These are phyloP conservation scores for Lophotriccus pileatus DNA, from an alignment of 2,797 vertebrate genomes.

Conservation along the genomic window DNA sequence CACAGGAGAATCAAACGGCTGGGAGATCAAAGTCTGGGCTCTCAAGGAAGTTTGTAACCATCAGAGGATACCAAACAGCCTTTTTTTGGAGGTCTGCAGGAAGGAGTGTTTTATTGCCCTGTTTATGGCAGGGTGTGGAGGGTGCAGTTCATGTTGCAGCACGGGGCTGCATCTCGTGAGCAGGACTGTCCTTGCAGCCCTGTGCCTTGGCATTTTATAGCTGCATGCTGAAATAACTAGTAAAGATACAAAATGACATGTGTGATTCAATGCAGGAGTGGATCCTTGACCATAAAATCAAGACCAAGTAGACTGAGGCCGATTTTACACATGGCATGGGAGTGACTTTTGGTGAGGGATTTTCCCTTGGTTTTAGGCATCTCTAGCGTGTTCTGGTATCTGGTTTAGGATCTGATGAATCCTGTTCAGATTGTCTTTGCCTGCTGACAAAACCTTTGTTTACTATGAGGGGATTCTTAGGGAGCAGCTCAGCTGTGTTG, in stretches of 20 bases:
- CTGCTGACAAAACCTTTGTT: neutral
- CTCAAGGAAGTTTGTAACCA: neutral
- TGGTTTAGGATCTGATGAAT: neutral
- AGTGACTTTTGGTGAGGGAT: neutral
- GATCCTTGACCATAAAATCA: neutral
- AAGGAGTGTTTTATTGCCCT: neutral
- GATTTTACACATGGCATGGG: fast-evolving
- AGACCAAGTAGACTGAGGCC: neutral
- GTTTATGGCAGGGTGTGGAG: neutral
- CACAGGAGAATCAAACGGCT: neutral
- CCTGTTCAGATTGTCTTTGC: neutral
- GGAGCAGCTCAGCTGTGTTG: neutral
- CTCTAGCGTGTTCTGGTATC: neutral
- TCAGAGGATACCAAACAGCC: neutral
- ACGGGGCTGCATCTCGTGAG: neutral
- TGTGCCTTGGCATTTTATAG: neutral
- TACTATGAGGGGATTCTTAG: neutral
- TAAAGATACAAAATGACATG: neutral
- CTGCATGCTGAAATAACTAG: fast-evolving
- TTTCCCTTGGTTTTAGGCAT: neutral
- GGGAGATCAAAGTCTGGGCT: neutral
- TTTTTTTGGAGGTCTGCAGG: neutral
- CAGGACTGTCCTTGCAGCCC: neutral
- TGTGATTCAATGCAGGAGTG: neutral
- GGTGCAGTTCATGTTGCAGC: neutral